Evolutionary conservation across 2,113 vertebrate genomes (phyloP).

Genomic region (Hippocampus guttulatus): DNA sequence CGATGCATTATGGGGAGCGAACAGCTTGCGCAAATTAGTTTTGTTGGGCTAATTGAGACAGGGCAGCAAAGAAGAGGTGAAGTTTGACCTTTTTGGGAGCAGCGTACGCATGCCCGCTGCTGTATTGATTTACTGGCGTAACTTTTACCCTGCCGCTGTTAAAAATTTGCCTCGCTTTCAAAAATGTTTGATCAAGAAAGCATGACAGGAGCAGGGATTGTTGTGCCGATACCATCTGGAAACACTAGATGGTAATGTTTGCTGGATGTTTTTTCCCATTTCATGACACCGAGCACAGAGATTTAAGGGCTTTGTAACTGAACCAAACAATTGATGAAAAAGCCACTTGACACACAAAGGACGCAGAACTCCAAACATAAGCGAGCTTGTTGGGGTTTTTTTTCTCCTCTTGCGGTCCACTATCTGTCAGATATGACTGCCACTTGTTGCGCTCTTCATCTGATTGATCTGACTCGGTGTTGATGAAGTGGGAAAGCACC

Average conservation of each 20-base stretch:
- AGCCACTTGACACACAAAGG: too few species aligned
- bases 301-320: neutral
- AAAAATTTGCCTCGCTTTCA: neutral
- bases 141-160: neutral
- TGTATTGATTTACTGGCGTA: neutral
- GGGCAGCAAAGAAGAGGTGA: neutral
- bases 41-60: slow-evolving; percentile 4
- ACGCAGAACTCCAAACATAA: neutral
- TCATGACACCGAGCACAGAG: neutral
- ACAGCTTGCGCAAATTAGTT: neutral
- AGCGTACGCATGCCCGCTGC: neutral
- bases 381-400: neutral
- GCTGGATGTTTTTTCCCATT: neutral
- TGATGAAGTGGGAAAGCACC: slow-evolving; percentile 63
- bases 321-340: too few species aligned
- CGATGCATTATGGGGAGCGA: neutral
- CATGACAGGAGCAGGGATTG: neutral
- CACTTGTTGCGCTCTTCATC: slow-evolving; percentile 31
- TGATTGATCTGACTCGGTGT: slow-evolving; percentile 46
- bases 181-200: neutral
- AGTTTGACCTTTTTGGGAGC: neutral
- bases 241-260: slow-evolving; percentile 55
- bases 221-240: neutral
- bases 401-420: neutral
- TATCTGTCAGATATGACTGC: neutral